Evolutionary conservation across 2,113 vertebrate genomes (phyloP).

Genomic region (Oreochromis aureus): DNA sequence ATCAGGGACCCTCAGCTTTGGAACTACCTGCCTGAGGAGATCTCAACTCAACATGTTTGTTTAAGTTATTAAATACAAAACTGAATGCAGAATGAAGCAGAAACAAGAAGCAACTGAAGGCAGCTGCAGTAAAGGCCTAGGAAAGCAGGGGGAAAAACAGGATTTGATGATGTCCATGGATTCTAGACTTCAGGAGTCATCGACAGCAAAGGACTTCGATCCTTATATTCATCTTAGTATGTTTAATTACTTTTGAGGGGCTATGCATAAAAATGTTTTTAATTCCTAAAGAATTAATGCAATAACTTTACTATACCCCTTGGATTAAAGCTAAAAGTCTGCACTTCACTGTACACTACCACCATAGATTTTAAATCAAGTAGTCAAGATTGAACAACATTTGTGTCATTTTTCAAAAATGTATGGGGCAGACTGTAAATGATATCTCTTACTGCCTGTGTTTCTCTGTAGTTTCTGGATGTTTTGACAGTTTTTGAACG

Average conservation of each 20-base stretch:
- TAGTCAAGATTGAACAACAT: neutral
- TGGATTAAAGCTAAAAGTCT: neutral
- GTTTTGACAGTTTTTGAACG: neutral
- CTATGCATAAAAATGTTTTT: neutral
- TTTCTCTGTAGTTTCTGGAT: neutral
- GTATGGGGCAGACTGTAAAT: neutral
- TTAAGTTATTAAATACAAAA: neutral
- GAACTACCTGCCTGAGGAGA: neutral
- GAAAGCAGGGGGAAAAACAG: neutral
- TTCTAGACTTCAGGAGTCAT: neutral
- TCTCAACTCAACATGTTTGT: neutral
- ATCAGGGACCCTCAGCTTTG: neutral
- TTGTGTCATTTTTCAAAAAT: neutral
- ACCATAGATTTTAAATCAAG: neutral
- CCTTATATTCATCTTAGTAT: neutral
- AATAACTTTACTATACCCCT: neutral
- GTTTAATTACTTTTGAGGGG: neutral
- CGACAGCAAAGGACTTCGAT: neutral
- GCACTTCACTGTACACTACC: neutral
- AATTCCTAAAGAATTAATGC: neutral
- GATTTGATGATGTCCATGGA: neutral
- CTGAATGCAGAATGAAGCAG: neutral
- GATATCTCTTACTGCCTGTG: neutral
- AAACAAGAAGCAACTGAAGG: neutral
- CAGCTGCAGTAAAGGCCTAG: neutral